phyloP scores from a whole-genome alignment of 2,888 invertebrate species.

The Sialis fuliginosa region DNA sequence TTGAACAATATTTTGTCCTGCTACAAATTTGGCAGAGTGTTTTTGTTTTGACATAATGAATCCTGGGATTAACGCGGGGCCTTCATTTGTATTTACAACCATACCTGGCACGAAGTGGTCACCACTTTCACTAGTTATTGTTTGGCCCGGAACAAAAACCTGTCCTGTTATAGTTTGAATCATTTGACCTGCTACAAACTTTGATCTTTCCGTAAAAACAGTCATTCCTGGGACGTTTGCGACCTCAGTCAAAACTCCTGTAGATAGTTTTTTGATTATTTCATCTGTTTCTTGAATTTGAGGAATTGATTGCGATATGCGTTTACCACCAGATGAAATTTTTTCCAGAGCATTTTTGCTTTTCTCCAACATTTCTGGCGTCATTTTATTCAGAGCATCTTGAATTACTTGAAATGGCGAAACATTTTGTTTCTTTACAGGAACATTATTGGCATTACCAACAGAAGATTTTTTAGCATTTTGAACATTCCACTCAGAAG shows the following conservation, averaged over 20 bases:
- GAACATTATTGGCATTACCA: conserved; percentile 17
- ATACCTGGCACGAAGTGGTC: conserved; percentile 55
- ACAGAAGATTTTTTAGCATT: conserved; percentile 17
- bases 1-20: conserved; percentile 47
- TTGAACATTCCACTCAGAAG: conserved; percentile 5
- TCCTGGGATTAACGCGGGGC: conserved; percentile 54
- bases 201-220: conserved; percentile 46
- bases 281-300: conserved; percentile 43
- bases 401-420: conserved; percentile 13
- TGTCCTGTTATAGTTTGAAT: conserved; percentile 50
- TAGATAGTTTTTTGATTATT: conserved; percentile 39
- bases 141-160: conserved; percentile 59
- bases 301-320: conserved; percentile 39
- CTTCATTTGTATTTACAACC: conserved; percentile 46
- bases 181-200: conserved; percentile 54
- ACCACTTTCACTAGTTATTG: conserved; percentile 48
- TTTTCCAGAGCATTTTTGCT: conserved; percentile 42
- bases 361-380: conserved; percentile 35
- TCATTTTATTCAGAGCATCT: conserved; percentile 30
- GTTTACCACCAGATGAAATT: conserved; percentile 28
- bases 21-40: conserved; percentile 45
- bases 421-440: conserved; percentile 11
- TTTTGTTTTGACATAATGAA: conserved; percentile 42
- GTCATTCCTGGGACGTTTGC: conserved; percentile 44
- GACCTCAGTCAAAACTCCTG: conserved; percentile 36